These are phyloP conservation scores for Cariama cristata DNA, from an alignment of 2,113 vertebrate genomes.

Conservation along the genomic window DNA sequence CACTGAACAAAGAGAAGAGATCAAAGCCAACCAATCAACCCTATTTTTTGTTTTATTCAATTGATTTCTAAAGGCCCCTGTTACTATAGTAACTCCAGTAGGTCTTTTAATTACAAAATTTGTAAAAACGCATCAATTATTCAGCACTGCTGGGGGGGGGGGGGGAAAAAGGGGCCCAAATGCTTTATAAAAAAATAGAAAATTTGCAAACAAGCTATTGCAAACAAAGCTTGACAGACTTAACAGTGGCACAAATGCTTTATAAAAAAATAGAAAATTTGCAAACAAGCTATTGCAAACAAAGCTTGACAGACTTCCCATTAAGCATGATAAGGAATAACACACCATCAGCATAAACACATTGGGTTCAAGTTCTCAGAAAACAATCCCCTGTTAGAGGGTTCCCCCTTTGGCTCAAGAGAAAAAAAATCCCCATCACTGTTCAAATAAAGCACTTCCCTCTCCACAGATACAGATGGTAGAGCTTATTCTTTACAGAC, in stretches of 20 bases:
- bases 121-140: slow-evolving; percentile 27
- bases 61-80: slow-evolving; percentile 37
- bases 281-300: not conserved
- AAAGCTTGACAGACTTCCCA: not conserved
- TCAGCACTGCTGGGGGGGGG: not conserved
- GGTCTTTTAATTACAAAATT: slow-evolving; percentile 58
- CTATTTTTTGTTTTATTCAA: slow-evolving; percentile 11
- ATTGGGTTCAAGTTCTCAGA: not conserved
- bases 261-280: not conserved
- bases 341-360: not conserved
- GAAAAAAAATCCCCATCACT: not conserved
- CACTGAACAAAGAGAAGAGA: slow-evolving; percentile 26
- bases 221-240: not conserved
- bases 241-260: too few species aligned
- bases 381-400: not conserved
- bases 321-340: not conserved
- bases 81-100: slow-evolving; percentile 63
- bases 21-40: slow-evolving; percentile 48
- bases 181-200: not conserved
- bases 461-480: not conserved
- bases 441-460: not conserved
- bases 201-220: not conserved
- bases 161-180: not conserved
- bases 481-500: not conserved
- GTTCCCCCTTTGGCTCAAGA: not conserved